Conservation (phyloP, 2,888 invertebrate genomes). For the Cheilosia urbana region DNA sequence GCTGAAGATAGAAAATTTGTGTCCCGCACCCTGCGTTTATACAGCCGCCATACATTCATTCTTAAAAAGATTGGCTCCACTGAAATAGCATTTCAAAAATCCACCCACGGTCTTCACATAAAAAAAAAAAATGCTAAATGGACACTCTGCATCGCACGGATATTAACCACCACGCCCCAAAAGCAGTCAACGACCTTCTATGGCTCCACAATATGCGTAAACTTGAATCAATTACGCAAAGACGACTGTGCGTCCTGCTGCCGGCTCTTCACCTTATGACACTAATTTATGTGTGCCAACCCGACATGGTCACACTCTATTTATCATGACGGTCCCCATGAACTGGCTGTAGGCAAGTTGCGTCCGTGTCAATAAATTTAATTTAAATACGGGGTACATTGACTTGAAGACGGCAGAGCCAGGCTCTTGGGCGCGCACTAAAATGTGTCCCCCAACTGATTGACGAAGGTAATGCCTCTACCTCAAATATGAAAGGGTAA, state of each 20-base stretch:
- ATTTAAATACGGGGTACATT: background rate
- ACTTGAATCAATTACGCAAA: slow-evolving; percentile 47
- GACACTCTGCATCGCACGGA: background rate
- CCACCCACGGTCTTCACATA: no score
- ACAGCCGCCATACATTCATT: no score
- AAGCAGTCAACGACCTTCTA: slow-evolving; percentile 43
- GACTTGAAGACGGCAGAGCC: background rate
- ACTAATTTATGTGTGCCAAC: slow-evolving; percentile 59
- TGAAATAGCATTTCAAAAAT: no score
- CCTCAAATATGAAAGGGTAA: slow-evolving; percentile 1
- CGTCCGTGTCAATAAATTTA: slow-evolving; percentile 25
- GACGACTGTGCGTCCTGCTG: slow-evolving; percentile 30
- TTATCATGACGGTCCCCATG: slow-evolving; percentile 25
- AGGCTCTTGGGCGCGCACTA: slow-evolving; percentile 29
- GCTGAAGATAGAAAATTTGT: no score
- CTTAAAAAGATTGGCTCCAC: no score
- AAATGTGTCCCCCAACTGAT: slow-evolving; percentile 11
- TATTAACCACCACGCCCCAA: slow-evolving; percentile 30
- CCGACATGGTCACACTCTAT: slow-evolving; percentile 36
- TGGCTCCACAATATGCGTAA: slow-evolving; percentile 21
- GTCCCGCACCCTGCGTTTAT: no score
- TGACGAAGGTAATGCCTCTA: background rate
- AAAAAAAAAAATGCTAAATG: background rate
- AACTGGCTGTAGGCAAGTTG: slow-evolving; percentile 20
- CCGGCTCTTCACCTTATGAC: slow-evolving; percentile 47